A percentile compares a stretch with the other conserved stretches of the same genome.
Evolutionary conservation across 2,797 vertebrate species (phyloP).

Genomic region (Dipus sagitta): DNA sequence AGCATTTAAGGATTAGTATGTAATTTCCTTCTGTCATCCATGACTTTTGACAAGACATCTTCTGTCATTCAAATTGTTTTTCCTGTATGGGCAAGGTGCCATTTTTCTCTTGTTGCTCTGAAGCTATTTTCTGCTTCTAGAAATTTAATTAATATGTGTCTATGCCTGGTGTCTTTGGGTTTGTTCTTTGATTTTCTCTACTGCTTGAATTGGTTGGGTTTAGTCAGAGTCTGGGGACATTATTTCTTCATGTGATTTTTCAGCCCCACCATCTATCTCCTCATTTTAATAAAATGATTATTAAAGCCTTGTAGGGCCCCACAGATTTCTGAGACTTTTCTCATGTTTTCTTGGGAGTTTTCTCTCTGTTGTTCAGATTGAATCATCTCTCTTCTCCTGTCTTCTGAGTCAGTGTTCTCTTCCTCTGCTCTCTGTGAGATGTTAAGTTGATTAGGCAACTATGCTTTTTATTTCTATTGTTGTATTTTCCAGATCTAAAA

Average conservation of each 20-base stretch:
- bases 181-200: background rate
- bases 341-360: background rate
- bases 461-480: background rate
- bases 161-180: background rate
- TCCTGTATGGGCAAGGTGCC: background rate
- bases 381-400: background rate
- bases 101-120: conserved; percentile 23
- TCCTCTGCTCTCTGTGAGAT: background rate
- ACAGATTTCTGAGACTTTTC: background rate
- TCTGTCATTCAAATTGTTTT: conserved; percentile 6
- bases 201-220: conserved; percentile 19
- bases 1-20: conserved; percentile 17
- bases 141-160: background rate
- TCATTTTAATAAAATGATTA: background rate
- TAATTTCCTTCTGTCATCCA: conserved; percentile 11
- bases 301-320: background rate
- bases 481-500: conserved; percentile 15
- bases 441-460: background rate
- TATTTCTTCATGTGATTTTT: conserved; percentile 31
- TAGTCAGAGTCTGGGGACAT: background rate
- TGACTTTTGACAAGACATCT: conserved; percentile 15
- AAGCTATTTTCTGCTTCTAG: conserved; percentile 44
- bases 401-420: background rate
- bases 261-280: background rate
- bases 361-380: background rate